A percentile compares a stretch with the other conserved stretches of the same genome.
phyloP scores from a whole-genome alignment of 2,888 invertebrate species.

The Escarpia spicata region DNA sequence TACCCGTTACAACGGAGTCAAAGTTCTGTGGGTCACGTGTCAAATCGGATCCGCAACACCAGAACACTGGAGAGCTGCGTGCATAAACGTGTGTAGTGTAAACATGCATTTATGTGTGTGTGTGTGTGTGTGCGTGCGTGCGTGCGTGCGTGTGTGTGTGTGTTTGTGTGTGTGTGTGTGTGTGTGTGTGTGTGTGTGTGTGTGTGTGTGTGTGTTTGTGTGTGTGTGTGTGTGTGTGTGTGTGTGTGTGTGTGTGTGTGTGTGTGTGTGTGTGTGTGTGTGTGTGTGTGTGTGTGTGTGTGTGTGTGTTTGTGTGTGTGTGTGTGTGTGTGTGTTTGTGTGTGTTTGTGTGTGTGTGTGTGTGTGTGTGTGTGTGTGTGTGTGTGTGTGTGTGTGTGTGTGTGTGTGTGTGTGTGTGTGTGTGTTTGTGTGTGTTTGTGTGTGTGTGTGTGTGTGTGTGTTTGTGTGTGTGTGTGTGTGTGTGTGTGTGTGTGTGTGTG shows the following conservation, averaged over 20 bases:
- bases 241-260: neutral
- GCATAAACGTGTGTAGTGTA: neutral
- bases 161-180: neutral
- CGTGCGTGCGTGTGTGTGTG: neutral
- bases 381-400: neutral
- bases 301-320: neutral
- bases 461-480: neutral
- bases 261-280: neutral
- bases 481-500: neutral
- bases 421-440: neutral
- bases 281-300: neutral
- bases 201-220: neutral
- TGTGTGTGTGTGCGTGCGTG: neutral
- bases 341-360: neutral
- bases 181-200: neutral
- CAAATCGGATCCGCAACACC: neutral
- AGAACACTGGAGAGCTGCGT: neutral
- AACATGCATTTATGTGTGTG: neutral
- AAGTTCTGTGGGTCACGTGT: neutral
- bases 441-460: neutral
- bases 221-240: neutral
- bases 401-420: neutral
- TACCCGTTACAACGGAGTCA: conserved; percentile 9
- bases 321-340: neutral
- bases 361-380: neutral